Base-by-base conservation (phyloP, 64 coral and sea anemone genomes). In the Stylophora pistillata region DNA sequence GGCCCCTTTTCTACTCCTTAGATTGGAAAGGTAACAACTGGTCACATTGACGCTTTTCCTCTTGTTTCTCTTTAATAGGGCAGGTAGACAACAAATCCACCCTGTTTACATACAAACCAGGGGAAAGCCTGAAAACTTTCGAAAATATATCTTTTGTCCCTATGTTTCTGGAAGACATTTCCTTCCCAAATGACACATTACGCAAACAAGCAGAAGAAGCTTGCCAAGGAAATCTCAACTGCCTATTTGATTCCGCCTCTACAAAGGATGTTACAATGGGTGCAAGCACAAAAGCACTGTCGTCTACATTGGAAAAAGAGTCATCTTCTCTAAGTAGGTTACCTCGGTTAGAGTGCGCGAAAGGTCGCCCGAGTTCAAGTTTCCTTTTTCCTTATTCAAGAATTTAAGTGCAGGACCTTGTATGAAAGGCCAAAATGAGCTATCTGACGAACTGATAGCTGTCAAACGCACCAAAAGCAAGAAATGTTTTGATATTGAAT, bases 71-170 rank as follows among this genome's bases (percentile, higher is more conserved):
- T 58, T 0, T 28, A 18, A 4, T 20, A 89, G 87, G 87, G 87
- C 74, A 89, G 78, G 75, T 89, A 37, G 53, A 37, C 87, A 34
- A 89, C 29, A 78, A 3, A 2, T 66, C 18, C 15, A 54, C 87
- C 37, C 54, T 89, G 12, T 90, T 90, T 72, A 90, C 88, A 6
- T 90, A 90, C 53, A 73, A 59, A 21, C 21, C 47, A 41, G 70
- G 70, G 1, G 63, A 90, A 55, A 57, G n/a, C 30, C 28, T 60
- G 18, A 53, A 33, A 18, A 81, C 77, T 13, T 90, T 90, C n/a
- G 26, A 29, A n/a, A 73, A 90, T 55, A 69, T 41, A 30, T 81
- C 76, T 23, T 90, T 81, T 58, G 88, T 81, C 17, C 88, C 88
- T 15, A 76, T 78, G 87, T 89, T 89, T 30, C 30, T 86, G 1